Percentiles rank a stretch among this genome's conserved stretches.
Conservation (phyloP, 2,888 invertebrate species). For the Eupithecia insigniata region DNA sequence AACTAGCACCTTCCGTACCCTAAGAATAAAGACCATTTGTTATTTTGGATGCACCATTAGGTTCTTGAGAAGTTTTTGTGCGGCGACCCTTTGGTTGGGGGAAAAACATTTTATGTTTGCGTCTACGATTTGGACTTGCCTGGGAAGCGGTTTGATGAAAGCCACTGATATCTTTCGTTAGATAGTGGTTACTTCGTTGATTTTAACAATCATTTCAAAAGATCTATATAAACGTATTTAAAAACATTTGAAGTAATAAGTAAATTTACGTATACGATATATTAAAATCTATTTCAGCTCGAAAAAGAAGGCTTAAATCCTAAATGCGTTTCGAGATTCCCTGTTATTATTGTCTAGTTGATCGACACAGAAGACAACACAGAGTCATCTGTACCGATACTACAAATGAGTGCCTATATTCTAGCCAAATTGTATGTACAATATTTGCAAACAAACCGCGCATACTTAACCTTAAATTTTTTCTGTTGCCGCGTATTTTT, state of each 20-base stretch:
- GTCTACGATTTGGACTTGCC: slow-evolving; percentile 2
- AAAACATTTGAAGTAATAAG: not conserved
- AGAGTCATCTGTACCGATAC: not conserved
- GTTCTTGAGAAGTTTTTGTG: slow-evolving; percentile 14
- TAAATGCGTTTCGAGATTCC: not conserved
- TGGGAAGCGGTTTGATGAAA: not conserved
- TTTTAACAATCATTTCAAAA: not conserved
- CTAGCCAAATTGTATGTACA: no score
- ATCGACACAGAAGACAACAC: not conserved
- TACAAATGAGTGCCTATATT: not conserved
- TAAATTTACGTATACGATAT: not conserved
- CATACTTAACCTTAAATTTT: no score
- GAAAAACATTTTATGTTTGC: slow-evolving; percentile 7
- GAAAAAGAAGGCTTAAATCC: not conserved
- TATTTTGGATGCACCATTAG: slow-evolving; percentile 18
- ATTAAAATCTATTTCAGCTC: not conserved
- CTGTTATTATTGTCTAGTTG: not conserved
- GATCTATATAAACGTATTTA: not conserved
- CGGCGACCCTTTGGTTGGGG: slow-evolving; percentile 1
- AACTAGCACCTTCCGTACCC: slow-evolving; percentile 10
- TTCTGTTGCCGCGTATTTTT: no score
- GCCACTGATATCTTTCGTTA: not conserved
- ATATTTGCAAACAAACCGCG: no score
- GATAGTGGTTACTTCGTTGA: not conserved
- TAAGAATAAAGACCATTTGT: slow-evolving; percentile 11